Conservation (phyloP, 2,888 invertebrate genomes). For the Philopedon plagiatum region DNA sequence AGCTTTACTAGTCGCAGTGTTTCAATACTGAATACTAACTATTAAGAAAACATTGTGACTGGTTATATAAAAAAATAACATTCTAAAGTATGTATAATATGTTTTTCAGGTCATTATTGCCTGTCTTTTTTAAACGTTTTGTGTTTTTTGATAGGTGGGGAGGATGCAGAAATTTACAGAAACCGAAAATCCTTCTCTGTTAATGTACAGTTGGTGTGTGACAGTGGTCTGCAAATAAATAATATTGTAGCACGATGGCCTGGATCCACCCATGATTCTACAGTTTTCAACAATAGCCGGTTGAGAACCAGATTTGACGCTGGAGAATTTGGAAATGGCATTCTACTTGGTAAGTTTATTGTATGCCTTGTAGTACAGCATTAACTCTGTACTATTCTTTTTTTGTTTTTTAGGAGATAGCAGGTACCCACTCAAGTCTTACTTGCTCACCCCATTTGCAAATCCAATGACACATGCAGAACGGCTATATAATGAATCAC, state of each 20-base stretch:
- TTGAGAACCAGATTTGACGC: conserved; percentile 28
- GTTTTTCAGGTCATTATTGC: too few relatives aligned
- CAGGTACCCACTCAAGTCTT: conserved; percentile 51
- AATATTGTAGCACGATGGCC: conserved; percentile 40
- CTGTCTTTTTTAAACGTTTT: too few relatives aligned
- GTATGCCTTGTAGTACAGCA: too few relatives aligned
- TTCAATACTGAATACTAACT: too few relatives aligned
- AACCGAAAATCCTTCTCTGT: conserved; percentile 58
- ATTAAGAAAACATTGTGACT: too few relatives aligned
- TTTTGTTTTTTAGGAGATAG: too few relatives aligned
- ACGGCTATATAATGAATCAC: conserved; percentile 44
- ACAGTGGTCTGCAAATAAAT: conserved; percentile 51
- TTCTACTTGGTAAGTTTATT: too few relatives aligned
- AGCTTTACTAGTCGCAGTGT: too few relatives aligned
- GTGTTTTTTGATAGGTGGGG: conserved; percentile 51
- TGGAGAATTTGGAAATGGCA: too few relatives aligned
- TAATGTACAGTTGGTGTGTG: conserved; percentile 56
- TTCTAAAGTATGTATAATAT: too few relatives aligned
- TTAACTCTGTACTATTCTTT: too few relatives aligned
- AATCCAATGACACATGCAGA: conserved; percentile 35
- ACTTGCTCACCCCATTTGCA: conserved; percentile 42
- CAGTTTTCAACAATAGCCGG: conserved; percentile 55
- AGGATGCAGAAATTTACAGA: conserved; percentile 53
- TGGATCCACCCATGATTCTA: conserved; percentile 56
- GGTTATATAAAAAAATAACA: too few relatives aligned